Base-by-base conservation (phyloP, 2,113 vertebrate genomes). In the Tachycineta bicolor region DNA sequence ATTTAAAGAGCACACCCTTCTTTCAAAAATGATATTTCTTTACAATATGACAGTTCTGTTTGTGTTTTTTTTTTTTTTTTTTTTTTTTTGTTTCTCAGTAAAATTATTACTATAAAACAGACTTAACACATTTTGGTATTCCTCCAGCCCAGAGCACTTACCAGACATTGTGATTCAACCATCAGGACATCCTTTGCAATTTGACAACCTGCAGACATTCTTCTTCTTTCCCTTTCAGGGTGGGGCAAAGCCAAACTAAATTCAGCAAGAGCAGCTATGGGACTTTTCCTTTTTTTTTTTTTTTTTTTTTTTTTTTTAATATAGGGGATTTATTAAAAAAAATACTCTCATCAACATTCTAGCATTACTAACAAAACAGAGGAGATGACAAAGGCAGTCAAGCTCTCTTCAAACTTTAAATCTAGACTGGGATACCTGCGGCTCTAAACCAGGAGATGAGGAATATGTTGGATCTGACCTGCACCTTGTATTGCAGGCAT, bases 301-400 rank as follows among this genome's bases (percentile, higher is more conserved):
- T 37, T 37, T 37, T 37, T 37, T 37, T 37, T 37, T 77, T 93
- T 93, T 41, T 49, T 65, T 49, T 80, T 5, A 29, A 95, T 59
- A 94, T 29, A 83, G 77, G 96, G 90, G 74, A 93, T 96, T 96
- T 92, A 96, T 97, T 91, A 77, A 96, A 97, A 97, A 97, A 97
- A 97, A 96, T 96, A 97, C 47, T 96, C 93, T 97, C 83, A 62
- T 96, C 81, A 93, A 93, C 97, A 92, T 89, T 97, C 93, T 97
- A 97, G 70, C 83, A 87, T 96, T 89, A 94, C 97, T 95, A 98
- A 95, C 64, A 97, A 96, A 96, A 97, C 94, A 73, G 53, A 95
- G 91, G 76, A 96, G 87, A 55, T 95, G 97, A 81, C 83, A 96
- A 88, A 74, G 44, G 65, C 39, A 95, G 83, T 92, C 91, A 97